phyloP scores from a whole-genome alignment of 1,140 invertebrate species.

The Trichomalopsis sarcophagae region DNA sequence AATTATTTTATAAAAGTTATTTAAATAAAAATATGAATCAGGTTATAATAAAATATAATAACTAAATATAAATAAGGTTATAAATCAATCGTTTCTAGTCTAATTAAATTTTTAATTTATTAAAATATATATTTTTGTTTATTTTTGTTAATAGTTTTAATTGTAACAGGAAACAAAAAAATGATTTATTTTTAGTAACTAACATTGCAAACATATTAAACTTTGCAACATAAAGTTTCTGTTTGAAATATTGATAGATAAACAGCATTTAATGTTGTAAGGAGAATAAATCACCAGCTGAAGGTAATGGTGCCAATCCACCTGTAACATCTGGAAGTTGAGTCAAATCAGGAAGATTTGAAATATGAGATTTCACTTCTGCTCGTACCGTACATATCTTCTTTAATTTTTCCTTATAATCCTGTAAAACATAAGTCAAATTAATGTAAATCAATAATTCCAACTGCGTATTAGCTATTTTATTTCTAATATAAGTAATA shows the following conservation, averaged over 20 bases:
- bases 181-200: not conserved
- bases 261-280: conserved; percentile 68
- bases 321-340: conserved; percentile 92
- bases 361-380: conserved; percentile 93
- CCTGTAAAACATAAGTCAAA: conserved; percentile 77
- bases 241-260: not conserved
- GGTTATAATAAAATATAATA: too few relatives aligned
- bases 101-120: not conserved
- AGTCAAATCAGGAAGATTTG: conserved; percentile 93
- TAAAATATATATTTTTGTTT: not conserved
- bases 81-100: not conserved
- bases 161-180: not conserved
- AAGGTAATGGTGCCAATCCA: conserved; percentile 92
- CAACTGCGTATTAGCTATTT: too few relatives aligned
- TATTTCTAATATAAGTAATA: too few relatives aligned
- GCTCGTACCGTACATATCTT: conserved; percentile 89
- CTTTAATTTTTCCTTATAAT: conserved; percentile 89
- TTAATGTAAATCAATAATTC: not conserved
- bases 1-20: too few relatives aligned
- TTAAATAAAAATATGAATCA: too few relatives aligned
- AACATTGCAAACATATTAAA: conserved; percentile 41
- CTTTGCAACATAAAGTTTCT: conserved; percentile 33
- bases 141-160: not conserved
- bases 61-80: too few relatives aligned
- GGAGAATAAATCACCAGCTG: conserved; percentile 94